Evolutionary conservation across 2,888 invertebrate genomes (phyloP), one percentile per base, ranked within the genome.

Genomic region (Amiota minor): DNA sequence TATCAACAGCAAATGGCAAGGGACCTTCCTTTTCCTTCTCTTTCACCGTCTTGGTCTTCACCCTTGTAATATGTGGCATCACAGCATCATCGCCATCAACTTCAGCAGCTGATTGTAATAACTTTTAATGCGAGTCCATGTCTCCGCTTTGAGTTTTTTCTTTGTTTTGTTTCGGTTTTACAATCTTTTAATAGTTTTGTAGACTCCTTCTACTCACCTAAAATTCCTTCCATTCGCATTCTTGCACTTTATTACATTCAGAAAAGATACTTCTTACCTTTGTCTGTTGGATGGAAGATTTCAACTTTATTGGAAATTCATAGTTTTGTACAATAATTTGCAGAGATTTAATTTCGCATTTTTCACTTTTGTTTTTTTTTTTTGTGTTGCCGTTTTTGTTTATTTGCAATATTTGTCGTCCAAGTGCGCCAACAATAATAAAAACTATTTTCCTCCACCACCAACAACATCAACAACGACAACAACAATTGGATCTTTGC

Each of bases 401-500:
- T 85, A 84, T 83, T 83, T 83, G 82, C 85, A 83, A 83, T 84
- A 83, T 84, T 83, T 83, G 86, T 83, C 86, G 83, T 79, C 84
- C 83, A 84, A 83, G 84, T 81, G 83, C 84, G 77, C 77, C 84
- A 79, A 74, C 78, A 74, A 71, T 62, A n/a, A 69, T 75, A 23
- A 62, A 23, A 23, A 62, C 59, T 35, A 35, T 6, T 35, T 35
- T 8, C 2, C 35, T 11, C 35, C 47, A 45, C 12, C 14, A 45
- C 12, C 35, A 64, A 35, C 62, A 45, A 49, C n/a, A n/a, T n/a
- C n/a, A n/a, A n/a, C n/a, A n/a, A n/a, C 64, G 16, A 2, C 65
- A 47, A 45, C 65, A 65, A 2, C 49, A 47, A 65, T 18, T 14
- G 9, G 14, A 47, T n/a, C 11, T 14, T 14, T 50, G 50, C 11